Evolutionary conservation across 2,888 invertebrate species (phyloP).

Genomic region (Microdon myrmicae): DNA sequence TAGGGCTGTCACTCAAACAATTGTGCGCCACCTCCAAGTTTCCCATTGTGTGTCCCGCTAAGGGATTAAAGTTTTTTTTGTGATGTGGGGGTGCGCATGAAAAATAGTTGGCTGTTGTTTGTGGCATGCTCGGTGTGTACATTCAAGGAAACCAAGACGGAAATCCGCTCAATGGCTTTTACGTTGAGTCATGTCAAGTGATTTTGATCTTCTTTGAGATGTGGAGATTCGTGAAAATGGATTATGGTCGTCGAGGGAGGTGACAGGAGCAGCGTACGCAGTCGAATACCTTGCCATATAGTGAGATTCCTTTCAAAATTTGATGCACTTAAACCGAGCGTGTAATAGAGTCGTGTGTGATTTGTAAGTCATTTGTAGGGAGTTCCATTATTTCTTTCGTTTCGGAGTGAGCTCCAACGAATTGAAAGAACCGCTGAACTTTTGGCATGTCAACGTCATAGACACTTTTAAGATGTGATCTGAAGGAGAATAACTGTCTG

Average conservation of each 20-base stretch:
- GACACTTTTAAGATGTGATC: no score
- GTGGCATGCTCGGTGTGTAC: conserved; percentile 5
- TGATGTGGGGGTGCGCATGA: conserved; percentile 1
- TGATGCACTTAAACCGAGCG: conserved; percentile 5
- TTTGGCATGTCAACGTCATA: no score
- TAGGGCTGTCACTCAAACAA: conserved; percentile 13
- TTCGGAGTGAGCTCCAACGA: no score
- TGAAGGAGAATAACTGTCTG: no score
- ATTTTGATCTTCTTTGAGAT: conserved; percentile 14
- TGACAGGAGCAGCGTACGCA: neutral
- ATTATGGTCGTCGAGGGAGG: neutral
- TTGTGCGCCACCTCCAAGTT: conserved; percentile 4
- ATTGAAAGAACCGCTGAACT: no score
- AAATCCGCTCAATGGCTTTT: conserved; percentile 5
- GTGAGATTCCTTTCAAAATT: conserved; percentile 3
- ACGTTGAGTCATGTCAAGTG: conserved; percentile 21
- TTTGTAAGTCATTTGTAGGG: no score
- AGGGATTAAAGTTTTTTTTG: conserved; percentile 13
- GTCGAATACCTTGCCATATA: conserved; percentile 12
- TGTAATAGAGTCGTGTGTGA: neutral
- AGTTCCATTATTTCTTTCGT: no score
- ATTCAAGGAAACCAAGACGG: conserved; percentile 5
- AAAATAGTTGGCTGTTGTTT: conserved; percentile 10
- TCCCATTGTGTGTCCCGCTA: no score
- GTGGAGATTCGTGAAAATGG: conserved; percentile 4